A percentile compares a stretch with the other conserved stretches of the same genome.
These are phyloP conservation scores for Sussaba pulchella DNA, from an alignment of 2,888 invertebrate species.

Conservation along the genomic window DNA sequence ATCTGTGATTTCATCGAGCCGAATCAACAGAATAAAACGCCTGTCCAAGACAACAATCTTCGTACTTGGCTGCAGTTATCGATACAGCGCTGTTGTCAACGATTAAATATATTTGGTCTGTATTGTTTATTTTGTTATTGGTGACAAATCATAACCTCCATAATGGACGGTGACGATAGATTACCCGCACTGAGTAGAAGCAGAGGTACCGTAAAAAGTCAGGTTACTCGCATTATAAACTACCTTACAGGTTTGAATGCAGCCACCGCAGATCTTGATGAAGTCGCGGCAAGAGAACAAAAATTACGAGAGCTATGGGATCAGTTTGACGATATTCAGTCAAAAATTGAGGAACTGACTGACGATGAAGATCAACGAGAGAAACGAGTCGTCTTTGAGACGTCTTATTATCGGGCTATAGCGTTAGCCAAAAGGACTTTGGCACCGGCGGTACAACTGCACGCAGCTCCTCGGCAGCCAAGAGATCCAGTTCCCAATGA, in stretches of 20 bases:
- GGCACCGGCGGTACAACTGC: conserved; percentile 1
- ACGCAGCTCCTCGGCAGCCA: neutral
- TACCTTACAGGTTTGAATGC: neutral
- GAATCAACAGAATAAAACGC: neutral
- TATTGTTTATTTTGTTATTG: neutral
- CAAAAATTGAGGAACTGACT: conserved; percentile 16
- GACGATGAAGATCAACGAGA: conserved; percentile 5
- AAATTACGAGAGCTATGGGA: conserved; percentile 30
- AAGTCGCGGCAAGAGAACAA: conserved; percentile 22
- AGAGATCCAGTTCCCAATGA: conserved; percentile 10
- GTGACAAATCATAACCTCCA: neutral
- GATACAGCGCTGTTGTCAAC: neutral
- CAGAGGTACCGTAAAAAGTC: conserved; percentile 10
- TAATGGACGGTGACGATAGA: neutral
- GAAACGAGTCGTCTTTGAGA: conserved; percentile 15
- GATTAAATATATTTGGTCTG: neutral
- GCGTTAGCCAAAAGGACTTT: conserved; percentile 15
- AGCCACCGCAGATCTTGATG: neutral
- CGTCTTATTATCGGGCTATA: conserved; percentile 17
- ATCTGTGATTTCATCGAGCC: neutral
- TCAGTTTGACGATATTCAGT: conserved; percentile 4
- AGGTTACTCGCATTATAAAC: conserved; percentile 23
- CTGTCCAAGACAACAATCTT: too few species aligned
- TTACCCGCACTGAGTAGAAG: conserved; percentile 1
- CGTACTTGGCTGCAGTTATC: too few species aligned